Evolutionary conservation across 92 coral and sea anemone species (phyloP).

Genomic region (Bergia puertoricense): DNA sequence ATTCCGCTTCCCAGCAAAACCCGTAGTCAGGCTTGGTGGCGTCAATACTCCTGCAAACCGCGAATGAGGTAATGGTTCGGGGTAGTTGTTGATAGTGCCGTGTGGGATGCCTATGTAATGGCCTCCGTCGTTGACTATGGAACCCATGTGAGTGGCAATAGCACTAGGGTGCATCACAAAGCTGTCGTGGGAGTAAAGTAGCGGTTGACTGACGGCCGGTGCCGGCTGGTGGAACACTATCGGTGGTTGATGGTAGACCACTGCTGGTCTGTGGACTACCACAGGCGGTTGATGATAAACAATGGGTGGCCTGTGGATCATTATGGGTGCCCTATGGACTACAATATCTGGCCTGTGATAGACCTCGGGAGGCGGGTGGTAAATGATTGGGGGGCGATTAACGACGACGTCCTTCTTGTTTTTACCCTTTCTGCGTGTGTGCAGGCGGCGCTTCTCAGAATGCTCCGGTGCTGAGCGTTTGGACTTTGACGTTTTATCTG

Average conservation of each 20-base stretch:
- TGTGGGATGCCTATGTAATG: slow-evolving; percentile 92
- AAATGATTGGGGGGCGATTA: slow-evolving; percentile 97
- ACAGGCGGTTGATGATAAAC: slow-evolving; percentile 98
- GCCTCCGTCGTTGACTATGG: slow-evolving; percentile 94
- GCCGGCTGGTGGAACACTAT: slow-evolving; percentile 97
- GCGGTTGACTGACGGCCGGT: slow-evolving; percentile 97
- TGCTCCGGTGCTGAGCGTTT: slow-evolving; percentile 25
- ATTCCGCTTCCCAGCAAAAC: slow-evolving; percentile 49
- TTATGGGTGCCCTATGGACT: slow-evolving; percentile 97
- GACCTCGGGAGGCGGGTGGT: slow-evolving; percentile 99
- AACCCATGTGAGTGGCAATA: slow-evolving; percentile 87
- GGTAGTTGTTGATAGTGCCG: slow-evolving; percentile 83
- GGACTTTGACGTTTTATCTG: slow-evolving; percentile 24
- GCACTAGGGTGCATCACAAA: slow-evolving; percentile 91
- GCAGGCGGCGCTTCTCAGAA: slow-evolving; percentile 49
- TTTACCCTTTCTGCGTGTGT: slow-evolving; percentile 51
- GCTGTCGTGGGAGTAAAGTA: slow-evolving; percentile 91
- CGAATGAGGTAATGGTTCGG: slow-evolving; percentile 51
- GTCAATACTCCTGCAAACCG: slow-evolving; percentile 14
- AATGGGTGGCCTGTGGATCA: slow-evolving; percentile 98
- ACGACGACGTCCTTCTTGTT: slow-evolving; percentile 98
- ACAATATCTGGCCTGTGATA: slow-evolving; percentile 99
- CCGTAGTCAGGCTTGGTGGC: slow-evolving; percentile 2
- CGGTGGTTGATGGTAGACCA: slow-evolving; percentile 98
- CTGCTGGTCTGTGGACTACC: slow-evolving; percentile 97